phyloP scores from a whole-genome alignment of 2,888 invertebrate genomes.

The Pherbina coryleti region DNA sequence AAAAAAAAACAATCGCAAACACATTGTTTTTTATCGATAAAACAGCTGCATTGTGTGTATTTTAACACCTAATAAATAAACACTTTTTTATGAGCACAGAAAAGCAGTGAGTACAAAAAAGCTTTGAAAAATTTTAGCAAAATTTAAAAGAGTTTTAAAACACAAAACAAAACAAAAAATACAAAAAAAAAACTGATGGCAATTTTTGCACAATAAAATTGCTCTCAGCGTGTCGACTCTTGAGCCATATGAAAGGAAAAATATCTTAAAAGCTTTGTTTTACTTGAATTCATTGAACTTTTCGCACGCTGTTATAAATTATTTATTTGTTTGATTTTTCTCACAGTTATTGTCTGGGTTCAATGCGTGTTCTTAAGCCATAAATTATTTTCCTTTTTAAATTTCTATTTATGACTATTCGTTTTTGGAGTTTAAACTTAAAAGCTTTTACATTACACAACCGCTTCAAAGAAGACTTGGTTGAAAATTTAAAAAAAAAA shows the following conservation, averaged over 20 bases:
- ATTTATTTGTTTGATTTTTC: not conserved
- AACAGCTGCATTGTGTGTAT: conserved; percentile 13
- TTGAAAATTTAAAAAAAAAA: no score
- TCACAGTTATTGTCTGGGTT: no score
- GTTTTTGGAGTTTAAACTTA: no score
- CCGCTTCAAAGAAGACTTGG: no score
- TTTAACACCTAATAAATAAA: conserved; percentile 7
- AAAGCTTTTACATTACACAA: no score
- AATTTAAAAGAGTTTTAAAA: no score
- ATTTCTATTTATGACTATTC: no score
- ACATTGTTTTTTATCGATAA: conserved; percentile 3
- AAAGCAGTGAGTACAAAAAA: not conserved
- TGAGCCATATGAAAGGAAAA: not conserved
- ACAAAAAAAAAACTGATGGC: no score
- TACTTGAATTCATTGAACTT: not conserved
- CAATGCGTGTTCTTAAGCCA: no score
- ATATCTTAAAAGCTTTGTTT: not conserved
- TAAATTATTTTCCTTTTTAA: no score
- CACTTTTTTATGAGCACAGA: not conserved
- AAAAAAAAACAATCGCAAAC: not conserved
- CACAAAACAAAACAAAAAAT: no score
- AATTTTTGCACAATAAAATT: not conserved
- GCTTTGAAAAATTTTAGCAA: no score
- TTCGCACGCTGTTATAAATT: not conserved
- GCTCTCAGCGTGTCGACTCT: not conserved